Evolutionary conservation across 2,113 vertebrate genomes (phyloP).

Genomic region (Pipa parva): DNA sequence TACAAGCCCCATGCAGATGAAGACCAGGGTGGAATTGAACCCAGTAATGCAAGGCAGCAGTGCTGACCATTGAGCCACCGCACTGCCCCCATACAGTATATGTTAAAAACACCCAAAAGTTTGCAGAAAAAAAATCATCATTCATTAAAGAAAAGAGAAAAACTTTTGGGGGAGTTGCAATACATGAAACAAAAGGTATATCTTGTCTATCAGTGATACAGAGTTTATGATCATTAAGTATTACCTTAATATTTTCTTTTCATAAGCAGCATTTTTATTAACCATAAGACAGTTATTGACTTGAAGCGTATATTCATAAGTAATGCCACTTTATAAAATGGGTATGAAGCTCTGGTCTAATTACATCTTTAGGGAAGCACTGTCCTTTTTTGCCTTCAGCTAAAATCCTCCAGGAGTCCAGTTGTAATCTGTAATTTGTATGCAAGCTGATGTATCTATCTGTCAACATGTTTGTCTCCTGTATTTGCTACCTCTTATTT

Average conservation of each 20-base stretch:
- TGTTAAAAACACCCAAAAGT: no score
- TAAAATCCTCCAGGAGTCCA: slow-evolving; percentile 50
- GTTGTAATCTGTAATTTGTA: slow-evolving; percentile 54
- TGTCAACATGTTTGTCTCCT: slow-evolving; percentile 65
- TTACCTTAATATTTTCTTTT: slow-evolving; percentile 2
- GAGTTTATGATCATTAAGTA: background rate
- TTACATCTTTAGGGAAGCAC: slow-evolving; percentile 61
- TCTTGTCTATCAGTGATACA: no score
- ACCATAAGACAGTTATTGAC: slow-evolving; percentile 23
- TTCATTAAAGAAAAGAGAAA: no score
- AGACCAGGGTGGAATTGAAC: no score
- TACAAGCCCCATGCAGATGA: no score
- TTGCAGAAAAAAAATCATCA: no score
- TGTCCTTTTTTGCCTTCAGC: slow-evolving; percentile 48
- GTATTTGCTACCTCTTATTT: slow-evolving; percentile 72
- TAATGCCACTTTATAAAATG: slow-evolving; percentile 53
- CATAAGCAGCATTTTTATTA: slow-evolving; percentile 16
- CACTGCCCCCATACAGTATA: no score
- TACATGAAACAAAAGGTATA: no score
- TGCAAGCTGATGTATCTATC: slow-evolving; percentile 53
- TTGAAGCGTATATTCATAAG: slow-evolving; percentile 46
- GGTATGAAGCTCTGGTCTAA: slow-evolving; percentile 55
- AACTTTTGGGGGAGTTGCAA: no score
- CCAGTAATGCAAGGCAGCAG: no score
- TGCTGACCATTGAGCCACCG: no score